Conservation (phyloP, 2,113 vertebrate species). For the Ammodramus savannarum region DNA sequence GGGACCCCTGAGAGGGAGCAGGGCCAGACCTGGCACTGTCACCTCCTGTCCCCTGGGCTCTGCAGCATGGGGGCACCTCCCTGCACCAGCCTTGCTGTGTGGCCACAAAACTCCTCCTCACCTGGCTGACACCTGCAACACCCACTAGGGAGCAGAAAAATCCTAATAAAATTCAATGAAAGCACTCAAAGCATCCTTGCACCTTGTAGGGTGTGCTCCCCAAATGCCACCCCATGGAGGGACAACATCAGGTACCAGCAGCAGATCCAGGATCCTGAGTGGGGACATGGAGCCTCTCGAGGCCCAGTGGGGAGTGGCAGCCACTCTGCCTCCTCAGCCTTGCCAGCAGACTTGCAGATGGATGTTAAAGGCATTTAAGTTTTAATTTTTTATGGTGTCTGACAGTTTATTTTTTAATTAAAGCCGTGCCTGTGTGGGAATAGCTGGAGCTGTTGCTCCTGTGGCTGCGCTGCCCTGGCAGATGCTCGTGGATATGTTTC, state of each 20-base stretch:
- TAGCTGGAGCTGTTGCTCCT: background rate
- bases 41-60: background rate
- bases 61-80: background rate
- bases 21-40: background rate
- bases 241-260: background rate
- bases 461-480: background rate
- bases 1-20: background rate
- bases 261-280: background rate
- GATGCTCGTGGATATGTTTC: background rate
- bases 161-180: background rate
- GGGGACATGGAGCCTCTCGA: background rate
- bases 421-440: fast-evolving
- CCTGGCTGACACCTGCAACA: background rate
- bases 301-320: background rate
- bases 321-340: background rate
- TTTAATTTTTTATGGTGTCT: background rate
- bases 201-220: background rate
- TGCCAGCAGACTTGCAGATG: background rate
- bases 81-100: fast-evolving
- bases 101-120: background rate
- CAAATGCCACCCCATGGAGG: fast-evolving
- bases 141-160: background rate
- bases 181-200: background rate
- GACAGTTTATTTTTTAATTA: conserved; percentile 21
- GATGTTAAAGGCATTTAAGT: background rate